Base-by-base conservation (phyloP, 2,113 vertebrate species). In the Myotis lucifugus region DNA sequence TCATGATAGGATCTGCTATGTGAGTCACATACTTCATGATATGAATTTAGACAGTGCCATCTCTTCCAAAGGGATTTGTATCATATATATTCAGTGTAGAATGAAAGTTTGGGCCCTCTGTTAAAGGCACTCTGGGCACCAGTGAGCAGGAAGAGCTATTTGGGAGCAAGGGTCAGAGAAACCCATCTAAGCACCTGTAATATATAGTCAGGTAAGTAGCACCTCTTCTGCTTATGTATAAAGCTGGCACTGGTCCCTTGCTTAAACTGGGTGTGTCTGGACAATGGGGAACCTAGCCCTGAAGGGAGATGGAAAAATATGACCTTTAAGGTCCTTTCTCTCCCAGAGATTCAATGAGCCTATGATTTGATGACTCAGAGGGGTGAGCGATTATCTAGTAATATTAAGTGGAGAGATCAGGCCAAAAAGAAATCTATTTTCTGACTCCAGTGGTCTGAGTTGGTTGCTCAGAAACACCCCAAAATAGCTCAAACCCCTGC, bases 291-390 rank as follows among this genome's bases (percentile, higher is more conserved):
- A 29, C 54, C n/a, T 11, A 32, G 6, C 10, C 46, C 66, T 94
- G 17, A 76, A 72, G 21, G 83, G 48, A 95, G 46, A 56, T 87
- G 52, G 72, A 40, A 90, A 81, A 87, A 83, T 42, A 91, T 95
- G 84, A 92, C 34, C 88, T 96, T 97, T 96, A 85, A 78, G 72
- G 85, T 61, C 56, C 32, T 96, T 97, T 94, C 54, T 54, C 77
- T 94, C 23, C 56, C 64, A 88, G 40, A 72, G 82, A 88, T 92
- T 92, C 95, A 96, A 77, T 84, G 3, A 94, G 25, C 46, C 67
- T 92, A 64, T 90, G 95, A 96, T 97, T 92, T 56, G 23, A 59
- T 95, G 95, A 96, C 52, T 97, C 92, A 95, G 76, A 95, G 52
- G 12, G 12, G 70, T 93, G 34, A 94, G 61, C 52, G 94, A 93